Evolutionary conservation across 2,888 invertebrate genomes (phyloP).

Genomic region (Pyrrhia umbra): DNA sequence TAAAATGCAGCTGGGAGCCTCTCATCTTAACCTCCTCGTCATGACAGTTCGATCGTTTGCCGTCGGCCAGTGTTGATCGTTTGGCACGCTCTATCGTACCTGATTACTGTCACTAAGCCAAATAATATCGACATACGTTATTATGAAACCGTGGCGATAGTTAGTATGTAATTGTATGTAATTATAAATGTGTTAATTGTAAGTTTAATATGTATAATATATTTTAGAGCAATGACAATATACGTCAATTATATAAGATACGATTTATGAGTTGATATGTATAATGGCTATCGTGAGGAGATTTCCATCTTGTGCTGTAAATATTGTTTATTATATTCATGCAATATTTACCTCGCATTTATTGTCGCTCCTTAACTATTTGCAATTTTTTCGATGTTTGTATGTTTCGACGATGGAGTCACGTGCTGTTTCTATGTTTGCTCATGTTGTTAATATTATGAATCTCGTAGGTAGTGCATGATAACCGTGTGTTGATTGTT

Average conservation of each 20-base stretch:
- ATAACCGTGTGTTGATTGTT: conserved; percentile 66
- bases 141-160: conserved; percentile 80
- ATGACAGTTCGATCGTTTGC: conserved; percentile 19
- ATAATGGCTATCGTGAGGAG: conserved; percentile 59
- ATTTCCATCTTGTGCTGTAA: conserved; percentile 69
- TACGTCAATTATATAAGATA: conserved; percentile 84
- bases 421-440: conserved; percentile 69
- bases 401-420: conserved; percentile 64
- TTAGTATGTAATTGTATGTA: conserved; percentile 69
- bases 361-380: conserved; percentile 54
- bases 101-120: conserved; percentile 80
- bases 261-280: conserved; percentile 75
- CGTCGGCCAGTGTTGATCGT: conserved; percentile 63
- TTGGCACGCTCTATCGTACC: conserved; percentile 84
- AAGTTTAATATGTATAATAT: conserved; percentile 74
- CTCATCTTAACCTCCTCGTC: conserved; percentile 32
- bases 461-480: conserved; percentile 81
- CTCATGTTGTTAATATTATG: conserved; percentile 76
- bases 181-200: conserved; percentile 67
- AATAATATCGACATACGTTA: conserved; percentile 72
- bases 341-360: conserved; percentile 64
- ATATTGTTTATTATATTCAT: conserved; percentile 65
- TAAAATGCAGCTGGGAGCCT: conserved; percentile 29
- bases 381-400: conserved; percentile 58
- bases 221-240: conserved; percentile 83